Conservation (phyloP, 2,113 vertebrate species). For the Tinamus guttatus region DNA sequence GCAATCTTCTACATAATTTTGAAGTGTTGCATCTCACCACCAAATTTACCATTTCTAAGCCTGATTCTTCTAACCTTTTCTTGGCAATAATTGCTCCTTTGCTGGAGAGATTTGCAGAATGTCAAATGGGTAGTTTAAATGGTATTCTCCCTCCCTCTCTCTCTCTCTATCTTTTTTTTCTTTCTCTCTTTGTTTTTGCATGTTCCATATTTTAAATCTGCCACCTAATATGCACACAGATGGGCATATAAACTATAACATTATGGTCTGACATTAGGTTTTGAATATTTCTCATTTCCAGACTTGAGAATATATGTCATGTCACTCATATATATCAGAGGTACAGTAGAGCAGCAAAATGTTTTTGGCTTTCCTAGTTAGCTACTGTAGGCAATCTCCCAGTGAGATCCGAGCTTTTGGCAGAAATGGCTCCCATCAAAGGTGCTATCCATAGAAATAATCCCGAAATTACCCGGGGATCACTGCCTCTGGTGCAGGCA, state of each 20-base stretch:
- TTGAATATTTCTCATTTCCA: neutral
- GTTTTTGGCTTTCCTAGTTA: neutral
- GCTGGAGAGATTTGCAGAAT: neutral
- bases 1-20: neutral
- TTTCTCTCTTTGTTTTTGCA: neutral
- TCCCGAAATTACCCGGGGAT: neutral
- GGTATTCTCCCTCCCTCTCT: neutral
- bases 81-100: neutral
- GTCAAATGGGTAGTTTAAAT: neutral
- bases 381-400: neutral
- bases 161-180: neutral
- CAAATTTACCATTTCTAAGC: neutral
- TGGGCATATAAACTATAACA: neutral
- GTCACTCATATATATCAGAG: neutral
- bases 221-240: neutral
- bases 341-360: neutral
- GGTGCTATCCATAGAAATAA: neutral
- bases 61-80: conserved; percentile 1
- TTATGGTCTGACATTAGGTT: neutral
- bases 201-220: neutral
- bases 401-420: neutral
- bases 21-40: neutral
- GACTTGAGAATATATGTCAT: neutral
- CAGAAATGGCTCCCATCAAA: neutral
- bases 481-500: neutral